Conservation (phyloP, 2,888 invertebrate species). For the Pristionchus exspectatus region DNA sequence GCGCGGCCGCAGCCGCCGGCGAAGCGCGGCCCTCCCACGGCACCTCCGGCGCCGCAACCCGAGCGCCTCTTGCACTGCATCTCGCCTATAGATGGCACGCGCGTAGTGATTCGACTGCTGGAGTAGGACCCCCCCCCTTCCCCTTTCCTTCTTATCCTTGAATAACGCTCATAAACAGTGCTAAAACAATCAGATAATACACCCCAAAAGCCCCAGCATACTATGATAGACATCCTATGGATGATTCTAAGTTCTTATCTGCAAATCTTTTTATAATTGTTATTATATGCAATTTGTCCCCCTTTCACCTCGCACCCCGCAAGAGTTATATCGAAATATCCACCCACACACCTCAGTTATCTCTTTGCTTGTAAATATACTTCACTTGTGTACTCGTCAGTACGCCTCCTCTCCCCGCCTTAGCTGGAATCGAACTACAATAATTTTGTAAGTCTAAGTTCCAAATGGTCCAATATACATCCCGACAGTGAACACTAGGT, state of each 20-base stretch:
- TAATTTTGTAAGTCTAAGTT: not conserved
- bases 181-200: conserved; percentile 1
- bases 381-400: not conserved
- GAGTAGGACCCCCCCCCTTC: not conserved
- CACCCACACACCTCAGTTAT: conserved; percentile 18
- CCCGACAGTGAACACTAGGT: not conserved
- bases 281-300: not conserved
- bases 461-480: not conserved
- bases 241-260: too few species aligned
- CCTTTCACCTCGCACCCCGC: not conserved
- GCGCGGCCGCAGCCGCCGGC: not conserved
- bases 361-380: conserved; percentile 19
- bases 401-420: not conserved
- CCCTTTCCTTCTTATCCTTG: not conserved
- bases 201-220: not conserved
- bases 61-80: conserved; percentile 34
- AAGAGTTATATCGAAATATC: conserved; percentile 35
- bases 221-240: not conserved
- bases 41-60: not conserved
- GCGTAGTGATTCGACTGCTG: conserved; percentile 15
- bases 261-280: too few species aligned
- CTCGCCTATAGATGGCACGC: conserved; percentile 45
- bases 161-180: not conserved
- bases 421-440: not conserved
- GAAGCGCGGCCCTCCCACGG: too few species aligned